Percentiles rank a stretch among this genome's conserved stretches.
phyloP scores from a whole-genome alignment of 2,797 vertebrate species.

The Anomalospiza imberbis region DNA sequence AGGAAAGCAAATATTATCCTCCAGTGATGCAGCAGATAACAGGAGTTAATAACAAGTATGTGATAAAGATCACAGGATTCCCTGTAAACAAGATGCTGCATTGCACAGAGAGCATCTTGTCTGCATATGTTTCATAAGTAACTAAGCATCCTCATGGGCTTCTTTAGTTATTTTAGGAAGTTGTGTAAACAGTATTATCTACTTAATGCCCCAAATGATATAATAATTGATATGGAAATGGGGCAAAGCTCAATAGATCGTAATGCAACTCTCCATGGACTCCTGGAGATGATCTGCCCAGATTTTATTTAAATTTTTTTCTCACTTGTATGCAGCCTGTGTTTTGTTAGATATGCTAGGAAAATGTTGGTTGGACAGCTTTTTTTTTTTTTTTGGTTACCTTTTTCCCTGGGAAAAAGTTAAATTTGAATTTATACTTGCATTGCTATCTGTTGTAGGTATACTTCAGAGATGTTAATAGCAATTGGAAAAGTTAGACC shows the following conservation, averaged over 20 bases:
- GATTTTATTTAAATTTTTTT: conserved; percentile 58
- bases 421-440: not conserved
- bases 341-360: not conserved
- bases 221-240: conserved; percentile 68
- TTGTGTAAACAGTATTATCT: conserved; percentile 63
- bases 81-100: conserved; percentile 67
- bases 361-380: not conserved
- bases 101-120: conserved; percentile 56
- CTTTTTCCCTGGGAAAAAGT: not conserved
- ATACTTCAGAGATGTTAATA: not conserved
- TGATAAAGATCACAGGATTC: conserved; percentile 68
- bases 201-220: conserved; percentile 63
- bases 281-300: conserved; percentile 16
- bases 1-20: conserved; percentile 59
- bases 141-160: conserved; percentile 56
- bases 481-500: not conserved
- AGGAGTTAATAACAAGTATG: conserved; percentile 58
- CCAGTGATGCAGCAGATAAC: conserved; percentile 58
- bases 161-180: conserved; percentile 61
- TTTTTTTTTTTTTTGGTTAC: not conserved
- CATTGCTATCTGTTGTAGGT: not conserved
- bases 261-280: conserved; percentile 23
- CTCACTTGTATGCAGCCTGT: not conserved
- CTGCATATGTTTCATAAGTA: conserved; percentile 66
- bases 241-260: conserved; percentile 42